Evolutionary conservation across 2,113 vertebrate genomes (phyloP).

Genomic region (Petroica traversi): DNA sequence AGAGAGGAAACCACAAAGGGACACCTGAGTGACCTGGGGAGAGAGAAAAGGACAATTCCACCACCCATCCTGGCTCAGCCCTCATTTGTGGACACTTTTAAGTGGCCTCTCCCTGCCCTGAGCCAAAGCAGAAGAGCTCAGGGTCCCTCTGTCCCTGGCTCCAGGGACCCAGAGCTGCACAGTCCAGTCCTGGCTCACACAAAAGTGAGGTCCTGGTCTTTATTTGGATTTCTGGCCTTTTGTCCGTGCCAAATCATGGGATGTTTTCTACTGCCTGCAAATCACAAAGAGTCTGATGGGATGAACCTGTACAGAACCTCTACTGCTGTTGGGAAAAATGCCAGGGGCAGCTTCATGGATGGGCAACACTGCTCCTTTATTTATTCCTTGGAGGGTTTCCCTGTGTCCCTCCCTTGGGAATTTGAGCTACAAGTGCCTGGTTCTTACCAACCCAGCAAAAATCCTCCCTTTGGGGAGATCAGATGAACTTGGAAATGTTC

Average conservation of each 20-base stretch:
- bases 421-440: neutral
- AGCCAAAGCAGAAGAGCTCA: neutral
- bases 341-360: neutral
- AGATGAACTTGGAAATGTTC: neutral
- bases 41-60: neutral
- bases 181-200: accelerated
- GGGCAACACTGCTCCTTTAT: accelerated
- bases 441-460: neutral
- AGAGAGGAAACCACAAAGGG: neutral
- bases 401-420: neutral
- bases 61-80: accelerated
- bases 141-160: neutral
- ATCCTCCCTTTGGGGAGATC: too few relatives aligned
- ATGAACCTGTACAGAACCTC: neutral
- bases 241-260: neutral
- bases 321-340: neutral
- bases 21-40: too few relatives aligned
- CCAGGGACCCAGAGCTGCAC: too few relatives aligned
- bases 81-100: neutral
- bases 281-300: neutral
- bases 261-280: neutral
- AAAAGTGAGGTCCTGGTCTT: neutral
- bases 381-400: neutral
- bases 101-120: neutral
- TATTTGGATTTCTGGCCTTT: neutral